Conservation (phyloP, 2,797 vertebrate species). For the Furcifer pardalis region DNA sequence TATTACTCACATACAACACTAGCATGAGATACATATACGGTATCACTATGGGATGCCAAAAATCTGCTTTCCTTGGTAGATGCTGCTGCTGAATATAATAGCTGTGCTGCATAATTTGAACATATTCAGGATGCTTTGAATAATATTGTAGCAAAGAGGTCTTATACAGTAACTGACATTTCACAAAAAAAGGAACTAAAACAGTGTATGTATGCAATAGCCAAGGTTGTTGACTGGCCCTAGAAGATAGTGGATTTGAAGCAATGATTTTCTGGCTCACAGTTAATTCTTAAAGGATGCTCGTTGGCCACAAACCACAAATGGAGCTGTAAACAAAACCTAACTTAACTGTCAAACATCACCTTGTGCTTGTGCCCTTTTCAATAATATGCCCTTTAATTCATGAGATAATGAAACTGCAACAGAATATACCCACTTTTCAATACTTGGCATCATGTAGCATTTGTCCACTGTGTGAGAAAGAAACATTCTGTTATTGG, state of each 20-base stretch:
- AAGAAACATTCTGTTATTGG: conserved; percentile 1
- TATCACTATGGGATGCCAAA: neutral
- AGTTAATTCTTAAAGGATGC: neutral
- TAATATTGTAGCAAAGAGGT: neutral
- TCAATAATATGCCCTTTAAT: neutral
- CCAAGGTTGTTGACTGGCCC: too few species aligned
- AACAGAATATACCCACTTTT: conserved; percentile 10
- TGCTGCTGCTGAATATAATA: too few species aligned
- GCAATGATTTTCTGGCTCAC: neutral
- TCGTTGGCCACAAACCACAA: neutral
- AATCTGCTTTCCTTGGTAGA: neutral
- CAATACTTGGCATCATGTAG: conserved; percentile 16
- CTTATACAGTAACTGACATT: neutral
- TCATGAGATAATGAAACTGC: conserved; percentile 3
- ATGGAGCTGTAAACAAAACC: neutral
- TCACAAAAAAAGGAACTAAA: neutral
- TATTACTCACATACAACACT: neutral
- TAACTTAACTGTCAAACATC: neutral
- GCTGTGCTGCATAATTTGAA: neutral
- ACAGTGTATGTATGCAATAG: neutral
- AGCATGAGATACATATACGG: neutral
- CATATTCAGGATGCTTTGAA: neutral
- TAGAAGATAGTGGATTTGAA: neutral
- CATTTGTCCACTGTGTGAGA: neutral
- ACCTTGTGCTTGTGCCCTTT: neutral